A percentile compares a stretch with the other conserved stretches of the same genome.
phyloP scores from a whole-genome alignment of 2,113 vertebrate species.

The Kryptolebias marmoratus region DNA sequence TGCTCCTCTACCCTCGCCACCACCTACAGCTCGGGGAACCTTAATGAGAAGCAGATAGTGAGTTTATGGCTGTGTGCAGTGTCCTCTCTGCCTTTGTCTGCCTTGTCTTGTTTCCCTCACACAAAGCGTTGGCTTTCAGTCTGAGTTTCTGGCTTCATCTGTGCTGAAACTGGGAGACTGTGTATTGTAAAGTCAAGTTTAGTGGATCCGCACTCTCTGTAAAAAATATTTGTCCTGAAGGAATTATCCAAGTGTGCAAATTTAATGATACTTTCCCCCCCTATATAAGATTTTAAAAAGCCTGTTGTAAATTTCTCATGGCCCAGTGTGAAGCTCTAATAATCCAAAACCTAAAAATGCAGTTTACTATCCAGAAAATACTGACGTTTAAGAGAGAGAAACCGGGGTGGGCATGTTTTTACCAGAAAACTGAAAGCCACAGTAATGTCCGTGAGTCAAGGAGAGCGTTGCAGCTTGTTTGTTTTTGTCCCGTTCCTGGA shows the following conservation, averaged over 20 bases:
- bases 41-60: conserved; percentile 97
- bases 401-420: background rate
- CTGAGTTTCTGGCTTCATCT: background rate
- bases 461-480: too few relatives aligned
- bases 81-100: conserved; percentile 76
- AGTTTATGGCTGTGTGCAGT: conserved; percentile 83
- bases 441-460: too few relatives aligned
- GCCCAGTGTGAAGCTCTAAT: background rate
- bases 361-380: background rate
- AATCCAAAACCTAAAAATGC: background rate
- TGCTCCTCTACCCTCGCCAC: conserved; percentile 98
- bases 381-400: background rate
- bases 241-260: background rate
- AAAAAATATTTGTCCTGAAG: background rate
- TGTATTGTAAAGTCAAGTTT: background rate
- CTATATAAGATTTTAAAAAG: background rate
- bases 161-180: background rate
- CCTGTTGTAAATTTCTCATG: background rate
- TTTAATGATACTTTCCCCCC: background rate
- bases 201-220: background rate
- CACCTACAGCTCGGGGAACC: conserved; percentile 96
- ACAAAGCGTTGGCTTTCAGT: background rate
- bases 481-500: background rate
- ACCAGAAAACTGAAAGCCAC: too few relatives aligned
- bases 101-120: background rate